Conservation (phyloP, 2,888 invertebrate species). For the Macroteleia sp. region DNA sequence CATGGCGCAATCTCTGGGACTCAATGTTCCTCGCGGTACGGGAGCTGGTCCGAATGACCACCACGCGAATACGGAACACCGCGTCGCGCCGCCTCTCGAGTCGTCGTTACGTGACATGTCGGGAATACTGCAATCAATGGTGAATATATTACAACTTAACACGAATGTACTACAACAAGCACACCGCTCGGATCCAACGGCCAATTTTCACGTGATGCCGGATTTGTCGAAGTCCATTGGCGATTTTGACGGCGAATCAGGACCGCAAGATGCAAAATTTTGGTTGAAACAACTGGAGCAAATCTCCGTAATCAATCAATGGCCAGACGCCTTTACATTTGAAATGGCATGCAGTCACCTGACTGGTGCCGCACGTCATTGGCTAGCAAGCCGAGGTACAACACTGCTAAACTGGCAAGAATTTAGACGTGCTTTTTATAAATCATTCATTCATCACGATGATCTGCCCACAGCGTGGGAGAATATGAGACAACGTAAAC, state of each 20-base stretch:
- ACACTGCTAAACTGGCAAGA: not conserved
- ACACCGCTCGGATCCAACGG: no score
- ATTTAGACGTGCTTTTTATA: slow-evolving; percentile 12
- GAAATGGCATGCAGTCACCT: slow-evolving; percentile 43
- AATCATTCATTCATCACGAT: slow-evolving; percentile 23
- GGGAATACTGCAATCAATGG: no score
- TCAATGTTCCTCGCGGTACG: no score
- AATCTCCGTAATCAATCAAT: slow-evolving; percentile 8
- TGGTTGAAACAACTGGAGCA: not conserved
- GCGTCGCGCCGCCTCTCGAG: no score
- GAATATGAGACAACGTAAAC: slow-evolving; percentile 28
- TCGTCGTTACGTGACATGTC: no score
- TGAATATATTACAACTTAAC: no score
- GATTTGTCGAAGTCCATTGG: slow-evolving; percentile 5
- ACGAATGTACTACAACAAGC: no score
- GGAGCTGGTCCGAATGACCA: no score
- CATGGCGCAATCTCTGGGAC: no score
- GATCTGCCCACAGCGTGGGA: slow-evolving; percentile 29
- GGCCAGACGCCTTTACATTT: slow-evolving; percentile 46
- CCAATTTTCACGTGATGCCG: not conserved
- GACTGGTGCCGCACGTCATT: slow-evolving; percentile 31
- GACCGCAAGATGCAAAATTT: not conserved
- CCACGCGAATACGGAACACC: no score
- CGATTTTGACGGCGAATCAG: not conserved
- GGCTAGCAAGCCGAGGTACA: slow-evolving; percentile 21